Conservation (phyloP, 2,113 vertebrate species). For the Chinchilla lanigera region DNA sequence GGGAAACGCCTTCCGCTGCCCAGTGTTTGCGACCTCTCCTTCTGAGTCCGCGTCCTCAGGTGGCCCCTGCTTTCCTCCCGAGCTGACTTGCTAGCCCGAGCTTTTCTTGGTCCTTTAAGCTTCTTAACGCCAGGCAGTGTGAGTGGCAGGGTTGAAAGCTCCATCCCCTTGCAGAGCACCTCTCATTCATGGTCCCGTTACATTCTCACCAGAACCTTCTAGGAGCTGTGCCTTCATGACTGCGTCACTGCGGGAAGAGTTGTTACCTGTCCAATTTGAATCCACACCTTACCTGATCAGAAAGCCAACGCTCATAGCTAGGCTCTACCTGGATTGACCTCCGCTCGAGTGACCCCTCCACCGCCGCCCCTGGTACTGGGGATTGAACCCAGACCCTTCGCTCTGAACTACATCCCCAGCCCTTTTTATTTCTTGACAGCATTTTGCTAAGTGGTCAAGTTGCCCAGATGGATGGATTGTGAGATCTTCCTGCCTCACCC, state of each 20-base stretch:
- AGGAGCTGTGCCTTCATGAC: background rate
- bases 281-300: background rate
- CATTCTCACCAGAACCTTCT: background rate
- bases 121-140: background rate
- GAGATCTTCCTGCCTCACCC: background rate
- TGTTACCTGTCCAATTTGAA: background rate
- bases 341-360: background rate
- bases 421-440: background rate
- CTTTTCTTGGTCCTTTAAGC: too few relatives aligned
- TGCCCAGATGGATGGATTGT: background rate
- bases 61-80: background rate
- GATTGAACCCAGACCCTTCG: background rate
- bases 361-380: background rate
- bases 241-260: background rate
- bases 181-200: fast-evolving
- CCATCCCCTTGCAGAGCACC: background rate
- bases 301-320: background rate
- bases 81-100: background rate
- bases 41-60: fast-evolving
- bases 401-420: background rate
- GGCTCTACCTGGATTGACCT: background rate
- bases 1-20: background rate
- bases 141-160: fast-evolving
- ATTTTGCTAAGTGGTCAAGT: background rate
- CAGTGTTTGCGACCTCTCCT: fast-evolving